Evolutionary conservation across 2,113 vertebrate species (phyloP).

Genomic region (Clarias gariepinus): DNA sequence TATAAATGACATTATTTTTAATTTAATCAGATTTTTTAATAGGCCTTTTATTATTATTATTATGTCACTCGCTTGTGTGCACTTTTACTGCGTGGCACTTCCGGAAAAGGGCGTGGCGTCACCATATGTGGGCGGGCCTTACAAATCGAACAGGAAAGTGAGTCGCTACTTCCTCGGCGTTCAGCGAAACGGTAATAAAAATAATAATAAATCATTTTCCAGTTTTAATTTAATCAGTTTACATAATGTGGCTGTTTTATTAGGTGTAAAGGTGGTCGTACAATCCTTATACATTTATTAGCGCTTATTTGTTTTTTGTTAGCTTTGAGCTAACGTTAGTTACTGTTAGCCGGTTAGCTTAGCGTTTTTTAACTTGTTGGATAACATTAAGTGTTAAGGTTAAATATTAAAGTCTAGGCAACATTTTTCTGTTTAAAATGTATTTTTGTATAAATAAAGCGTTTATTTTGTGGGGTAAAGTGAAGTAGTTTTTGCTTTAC

Average conservation of each 20-base stretch:
- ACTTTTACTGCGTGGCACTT: slow-evolving; percentile 30
- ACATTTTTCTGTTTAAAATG: too few species aligned
- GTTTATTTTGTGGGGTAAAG: rapidly evolving
- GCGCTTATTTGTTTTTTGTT: background rate
- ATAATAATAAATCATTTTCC: background rate
- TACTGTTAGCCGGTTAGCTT: slow-evolving; percentile 11
- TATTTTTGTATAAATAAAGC: background rate
- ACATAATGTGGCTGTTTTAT: too few species aligned
- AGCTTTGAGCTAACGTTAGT: background rate
- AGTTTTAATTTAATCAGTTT: background rate
- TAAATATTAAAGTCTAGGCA: too few species aligned
- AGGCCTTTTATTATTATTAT: slow-evolving; percentile 16
- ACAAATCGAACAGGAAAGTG: slow-evolving; percentile 19
- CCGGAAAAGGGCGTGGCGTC: slow-evolving; percentile 9
- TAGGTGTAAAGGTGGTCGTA: too few species aligned
- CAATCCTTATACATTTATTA: background rate
- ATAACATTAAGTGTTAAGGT: background rate
- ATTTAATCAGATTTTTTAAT: background rate
- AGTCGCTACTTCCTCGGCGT: background rate
- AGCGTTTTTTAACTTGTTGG: background rate
- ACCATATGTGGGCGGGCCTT: background rate
- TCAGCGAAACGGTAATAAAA: slow-evolving; percentile 19
- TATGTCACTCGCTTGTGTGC: background rate
- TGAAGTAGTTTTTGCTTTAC: background rate
- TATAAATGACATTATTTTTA: background rate